Evolutionary conservation across 2,888 invertebrate genomes (phyloP).

Genomic region (Patella depressa): DNA sequence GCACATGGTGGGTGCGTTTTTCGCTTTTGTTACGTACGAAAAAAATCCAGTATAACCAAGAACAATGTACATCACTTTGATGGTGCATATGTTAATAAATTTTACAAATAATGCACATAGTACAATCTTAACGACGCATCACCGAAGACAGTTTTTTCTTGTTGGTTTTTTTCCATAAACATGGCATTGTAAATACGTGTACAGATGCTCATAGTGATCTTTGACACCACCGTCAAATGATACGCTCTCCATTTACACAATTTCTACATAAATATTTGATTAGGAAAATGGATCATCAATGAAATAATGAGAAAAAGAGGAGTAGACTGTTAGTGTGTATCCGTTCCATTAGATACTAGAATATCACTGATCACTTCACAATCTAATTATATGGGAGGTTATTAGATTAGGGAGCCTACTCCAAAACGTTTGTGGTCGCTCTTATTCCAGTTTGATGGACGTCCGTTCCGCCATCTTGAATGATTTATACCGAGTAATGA

Average conservation of each 20-base stretch:
- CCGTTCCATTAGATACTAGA: conserved; percentile 40
- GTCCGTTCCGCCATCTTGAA: not conserved
- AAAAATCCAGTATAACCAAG: too few relatives aligned
- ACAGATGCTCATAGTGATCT: conserved; percentile 9
- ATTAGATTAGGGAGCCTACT: conserved; percentile 37
- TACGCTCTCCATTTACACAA: conserved; percentile 11
- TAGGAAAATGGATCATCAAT: conserved; percentile 40
- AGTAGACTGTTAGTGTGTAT: conserved; percentile 24
- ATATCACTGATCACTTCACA: conserved; percentile 38
- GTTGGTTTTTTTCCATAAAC: not conserved
- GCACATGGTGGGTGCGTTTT: too few relatives aligned
- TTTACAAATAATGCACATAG: too few relatives aligned
- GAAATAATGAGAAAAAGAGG: conserved; percentile 36
- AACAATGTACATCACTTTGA: too few relatives aligned
- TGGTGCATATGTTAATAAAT: too few relatives aligned
- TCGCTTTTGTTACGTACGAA: too few relatives aligned
- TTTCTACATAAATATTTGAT: conserved; percentile 54
- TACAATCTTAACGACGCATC: too few relatives aligned
- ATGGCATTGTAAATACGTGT: not conserved
- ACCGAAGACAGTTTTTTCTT: too few relatives aligned
- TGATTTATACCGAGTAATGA: conserved; percentile 3
- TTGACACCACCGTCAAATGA: not conserved
- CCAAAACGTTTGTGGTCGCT: conserved; percentile 1
- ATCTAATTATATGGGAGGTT: conserved; percentile 43
- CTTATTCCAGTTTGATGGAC: not conserved